Evolutionary conservation across 2,888 invertebrate genomes (phyloP).

Genomic region (Electrophaes corylata): DNA sequence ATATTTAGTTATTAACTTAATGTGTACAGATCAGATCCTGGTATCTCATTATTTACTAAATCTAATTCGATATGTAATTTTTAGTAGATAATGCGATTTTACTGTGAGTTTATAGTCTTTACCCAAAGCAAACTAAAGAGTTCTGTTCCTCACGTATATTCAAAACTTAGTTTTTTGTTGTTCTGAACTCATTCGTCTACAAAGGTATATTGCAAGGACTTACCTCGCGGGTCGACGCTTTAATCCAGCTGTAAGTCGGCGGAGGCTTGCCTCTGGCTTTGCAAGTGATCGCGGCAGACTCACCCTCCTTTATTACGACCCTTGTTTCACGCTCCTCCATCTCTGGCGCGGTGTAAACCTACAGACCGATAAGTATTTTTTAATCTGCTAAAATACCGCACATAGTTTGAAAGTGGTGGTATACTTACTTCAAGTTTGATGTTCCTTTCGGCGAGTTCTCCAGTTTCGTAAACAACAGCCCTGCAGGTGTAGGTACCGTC

Average conservation of each 20-base stretch:
- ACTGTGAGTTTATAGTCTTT: too few relatives aligned
- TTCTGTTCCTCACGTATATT: neutral
- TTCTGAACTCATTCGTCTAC: neutral
- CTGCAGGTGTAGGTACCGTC: conserved; percentile 94
- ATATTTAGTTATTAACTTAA: neutral
- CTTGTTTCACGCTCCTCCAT: conserved; percentile 86
- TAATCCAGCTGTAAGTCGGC: conserved; percentile 93
- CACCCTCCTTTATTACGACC: conserved; percentile 91
- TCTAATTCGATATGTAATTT: too few relatives aligned
- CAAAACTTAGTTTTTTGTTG: neutral
- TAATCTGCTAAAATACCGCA: neutral
- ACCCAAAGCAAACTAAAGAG: too few relatives aligned
- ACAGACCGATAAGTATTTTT: conserved; percentile 12
- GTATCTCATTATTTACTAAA: too few relatives aligned
- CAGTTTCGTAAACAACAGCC: conserved; percentile 92
- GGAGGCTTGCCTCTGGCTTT: conserved; percentile 93
- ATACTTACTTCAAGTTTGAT: conserved; percentile 90
- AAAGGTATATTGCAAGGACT: conserved; percentile 4
- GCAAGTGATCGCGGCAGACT: conserved; percentile 90
- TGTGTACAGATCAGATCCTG: neutral
- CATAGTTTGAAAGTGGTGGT: neutral
- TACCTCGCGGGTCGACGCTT: conserved; percentile 87
- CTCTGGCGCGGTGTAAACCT: conserved; percentile 90
- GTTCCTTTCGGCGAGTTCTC: conserved; percentile 89
- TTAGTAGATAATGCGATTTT: too few relatives aligned